phyloP scores from a whole-genome alignment of 2,113 vertebrate genomes.

The Morone saxatilis region DNA sequence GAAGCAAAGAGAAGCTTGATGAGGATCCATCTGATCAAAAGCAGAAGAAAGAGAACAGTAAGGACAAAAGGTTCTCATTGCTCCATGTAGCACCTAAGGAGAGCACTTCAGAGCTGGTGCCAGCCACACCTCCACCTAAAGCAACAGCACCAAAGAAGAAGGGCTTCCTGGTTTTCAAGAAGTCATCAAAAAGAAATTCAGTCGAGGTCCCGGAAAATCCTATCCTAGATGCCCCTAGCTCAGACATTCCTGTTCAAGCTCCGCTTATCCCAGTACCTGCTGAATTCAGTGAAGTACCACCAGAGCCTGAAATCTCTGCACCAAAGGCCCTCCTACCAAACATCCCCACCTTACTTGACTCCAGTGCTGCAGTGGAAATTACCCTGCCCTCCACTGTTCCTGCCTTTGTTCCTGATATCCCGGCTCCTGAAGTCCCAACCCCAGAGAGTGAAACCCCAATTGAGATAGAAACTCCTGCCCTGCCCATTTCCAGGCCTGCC shows the following conservation, averaged over 20 bases:
- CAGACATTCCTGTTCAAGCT: conserved; percentile 4
- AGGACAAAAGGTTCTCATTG: conserved; percentile 54
- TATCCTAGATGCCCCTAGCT: conserved; percentile 52
- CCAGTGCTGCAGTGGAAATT: conserved; percentile 1
- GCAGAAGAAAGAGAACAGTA: conserved; percentile 69
- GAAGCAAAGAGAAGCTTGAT: conserved; percentile 39
- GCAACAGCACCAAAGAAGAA: conserved; percentile 62
- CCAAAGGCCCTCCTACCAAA: conserved; percentile 13
- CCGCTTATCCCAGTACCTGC: conserved; percentile 54
- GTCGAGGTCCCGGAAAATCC: background rate
- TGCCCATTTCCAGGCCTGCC: conserved; percentile 7
- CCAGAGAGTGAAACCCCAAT: conserved; percentile 36
- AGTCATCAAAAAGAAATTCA: conserved; percentile 32
- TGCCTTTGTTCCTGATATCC: conserved; percentile 44
- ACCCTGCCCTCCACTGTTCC: conserved; percentile 28
- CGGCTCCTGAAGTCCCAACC: background rate
- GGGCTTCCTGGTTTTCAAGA: conserved; percentile 56
- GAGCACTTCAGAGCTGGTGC: conserved; percentile 47
- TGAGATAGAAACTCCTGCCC: conserved; percentile 42
- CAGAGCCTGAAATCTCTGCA: background rate
- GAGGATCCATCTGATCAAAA: conserved; percentile 35
- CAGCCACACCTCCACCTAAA: conserved; percentile 56
- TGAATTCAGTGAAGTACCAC: background rate
- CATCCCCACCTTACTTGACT: conserved; percentile 24
- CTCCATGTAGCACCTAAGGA: conserved; percentile 25